phyloP scores from a whole-genome alignment of 2,797 vertebrate species.

The Lepus townsendii region DNA sequence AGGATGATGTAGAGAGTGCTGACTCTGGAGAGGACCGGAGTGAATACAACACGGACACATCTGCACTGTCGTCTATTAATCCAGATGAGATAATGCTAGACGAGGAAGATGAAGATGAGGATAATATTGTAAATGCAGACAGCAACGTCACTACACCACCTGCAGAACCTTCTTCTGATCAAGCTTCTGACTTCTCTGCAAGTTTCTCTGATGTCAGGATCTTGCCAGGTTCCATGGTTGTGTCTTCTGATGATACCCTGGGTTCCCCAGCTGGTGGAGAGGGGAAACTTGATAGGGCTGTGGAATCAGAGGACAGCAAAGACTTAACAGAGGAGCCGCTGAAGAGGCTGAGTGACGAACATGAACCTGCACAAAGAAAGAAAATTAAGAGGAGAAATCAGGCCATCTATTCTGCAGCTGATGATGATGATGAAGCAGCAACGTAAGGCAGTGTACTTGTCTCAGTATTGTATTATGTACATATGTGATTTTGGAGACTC shows the following conservation, averaged over 20 bases:
- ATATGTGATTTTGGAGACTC: conserved; percentile 34
- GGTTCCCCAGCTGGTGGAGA: conserved; percentile 82
- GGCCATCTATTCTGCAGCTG: conserved; percentile 93
- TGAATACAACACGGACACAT: conserved; percentile 95
- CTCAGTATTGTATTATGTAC: conserved; percentile 1
- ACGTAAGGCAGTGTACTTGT: not conserved
- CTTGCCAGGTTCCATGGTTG: conserved; percentile 89
- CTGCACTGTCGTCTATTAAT: conserved; percentile 94
- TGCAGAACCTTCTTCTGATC: conserved; percentile 86
- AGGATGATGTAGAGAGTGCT: conserved; percentile 86
- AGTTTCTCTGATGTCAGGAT: conserved; percentile 89
- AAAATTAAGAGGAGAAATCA: conserved; percentile 98
- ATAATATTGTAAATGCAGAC: conserved; percentile 49
- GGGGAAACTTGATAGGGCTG: conserved; percentile 78
- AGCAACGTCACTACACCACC: conserved; percentile 82
- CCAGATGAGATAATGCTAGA: conserved; percentile 98
- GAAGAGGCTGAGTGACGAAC: conserved; percentile 92
- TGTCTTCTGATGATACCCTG: conserved; percentile 88
- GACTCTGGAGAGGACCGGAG: conserved; percentile 94
- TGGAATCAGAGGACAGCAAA: conserved; percentile 80
- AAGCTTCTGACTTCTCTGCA: conserved; percentile 88
- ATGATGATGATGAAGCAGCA: conserved; percentile 89
- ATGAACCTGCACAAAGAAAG: conserved; percentile 88
- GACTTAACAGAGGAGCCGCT: conserved; percentile 81
- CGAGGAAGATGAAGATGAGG: conserved; percentile 94